Conservation (phyloP, 1,140 invertebrate genomes). For the Conus ventricosus region DNA sequence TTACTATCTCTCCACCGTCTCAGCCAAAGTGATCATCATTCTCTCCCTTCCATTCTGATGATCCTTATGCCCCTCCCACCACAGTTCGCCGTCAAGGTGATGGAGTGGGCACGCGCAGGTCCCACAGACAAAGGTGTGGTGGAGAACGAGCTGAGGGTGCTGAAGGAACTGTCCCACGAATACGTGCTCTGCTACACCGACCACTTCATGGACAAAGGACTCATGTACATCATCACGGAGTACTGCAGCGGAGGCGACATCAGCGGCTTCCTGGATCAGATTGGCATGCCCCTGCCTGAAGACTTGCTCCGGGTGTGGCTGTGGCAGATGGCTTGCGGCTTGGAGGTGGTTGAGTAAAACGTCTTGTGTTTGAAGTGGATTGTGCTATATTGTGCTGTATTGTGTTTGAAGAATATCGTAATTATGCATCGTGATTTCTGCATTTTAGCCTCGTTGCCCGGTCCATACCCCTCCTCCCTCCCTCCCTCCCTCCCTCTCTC, state of each 20-base stretch:
- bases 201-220: not conserved
- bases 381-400: not conserved
- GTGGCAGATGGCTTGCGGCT: conserved; percentile 24
- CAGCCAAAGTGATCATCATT: no score
- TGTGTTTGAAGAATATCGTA: no score
- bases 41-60: no score
- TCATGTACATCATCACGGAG: conserved; percentile 31
- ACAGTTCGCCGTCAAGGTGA: conserved; percentile 26
- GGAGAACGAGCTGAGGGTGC: conserved; percentile 14
- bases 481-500: no score
- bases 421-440: not conserved
- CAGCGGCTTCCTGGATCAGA: conserved; percentile 10
- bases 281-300: conserved; percentile 11
- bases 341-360: conserved; percentile 10
- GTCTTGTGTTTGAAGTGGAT: not conserved
- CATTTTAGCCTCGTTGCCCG: no score
- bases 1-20: no score
- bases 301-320: conserved; percentile 30
- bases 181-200: conserved; percentile 25
- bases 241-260: conserved; percentile 33
- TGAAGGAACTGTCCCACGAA: conserved; percentile 20
- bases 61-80: no score
- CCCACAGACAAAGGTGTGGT: not conserved
- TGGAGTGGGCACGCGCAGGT: not conserved
- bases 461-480: no score